Conservation (phyloP, 2,797 vertebrate species). For the Masticophis lateralis region DNA sequence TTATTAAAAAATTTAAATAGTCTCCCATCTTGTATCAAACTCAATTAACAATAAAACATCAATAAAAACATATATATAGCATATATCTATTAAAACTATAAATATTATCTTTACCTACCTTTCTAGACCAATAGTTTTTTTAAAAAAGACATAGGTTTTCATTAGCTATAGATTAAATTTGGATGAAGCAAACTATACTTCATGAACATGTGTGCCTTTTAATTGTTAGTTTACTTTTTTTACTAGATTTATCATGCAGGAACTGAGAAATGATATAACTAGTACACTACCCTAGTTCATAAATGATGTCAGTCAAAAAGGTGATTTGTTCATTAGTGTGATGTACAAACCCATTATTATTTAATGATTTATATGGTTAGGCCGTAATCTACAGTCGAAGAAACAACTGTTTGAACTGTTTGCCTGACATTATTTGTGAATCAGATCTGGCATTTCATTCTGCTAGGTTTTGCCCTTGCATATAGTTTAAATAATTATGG, state of each 20-base stretch:
- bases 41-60: not conserved
- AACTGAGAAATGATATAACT: not conserved
- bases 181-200: not conserved
- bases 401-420: not conserved
- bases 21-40: not conserved
- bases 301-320: not conserved
- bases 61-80: not conserved
- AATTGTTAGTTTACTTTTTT: not conserved
- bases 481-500: not conserved
- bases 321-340: not conserved
- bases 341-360: not conserved
- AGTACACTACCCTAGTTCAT: not conserved
- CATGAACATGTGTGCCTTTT: not conserved
- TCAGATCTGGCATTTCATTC: not conserved
- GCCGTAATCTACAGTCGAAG: not conserved
- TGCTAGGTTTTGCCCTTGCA: not conserved
- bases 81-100: not conserved
- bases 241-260: not conserved
- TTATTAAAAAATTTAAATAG: not conserved
- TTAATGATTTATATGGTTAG: not conserved
- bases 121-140: slow-evolving; percentile 28
- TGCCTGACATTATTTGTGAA: not conserved
- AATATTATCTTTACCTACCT: slow-evolving; percentile 4
- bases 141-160: not conserved
- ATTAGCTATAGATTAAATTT: not conserved